These are phyloP conservation scores for Trachelus troglodyta DNA, from an alignment of 2,888 invertebrate species.

Conservation along the genomic window DNA sequence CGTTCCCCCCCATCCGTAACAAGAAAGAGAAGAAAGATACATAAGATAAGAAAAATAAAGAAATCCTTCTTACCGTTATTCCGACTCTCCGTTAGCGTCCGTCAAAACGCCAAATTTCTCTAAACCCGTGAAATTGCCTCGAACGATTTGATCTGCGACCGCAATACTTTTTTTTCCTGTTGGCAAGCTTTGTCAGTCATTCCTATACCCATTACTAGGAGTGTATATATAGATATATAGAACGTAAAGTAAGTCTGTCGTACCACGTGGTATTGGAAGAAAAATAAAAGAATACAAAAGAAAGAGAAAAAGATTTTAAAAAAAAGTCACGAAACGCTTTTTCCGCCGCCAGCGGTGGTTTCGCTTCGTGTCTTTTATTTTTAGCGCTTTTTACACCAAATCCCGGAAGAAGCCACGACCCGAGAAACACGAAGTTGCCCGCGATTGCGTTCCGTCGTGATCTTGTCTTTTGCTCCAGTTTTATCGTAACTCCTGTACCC, in stretches of 20 bases:
- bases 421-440: not conserved
- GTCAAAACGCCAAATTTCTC: slow-evolving; percentile 4
- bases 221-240: not conserved
- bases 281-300: not conserved
- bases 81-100: slow-evolving; percentile 10
- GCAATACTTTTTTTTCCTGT: not conserved
- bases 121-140: slow-evolving; percentile 3
- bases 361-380: not conserved
- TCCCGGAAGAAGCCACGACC: not conserved
- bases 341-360: not conserved
- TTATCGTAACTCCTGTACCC: not conserved
- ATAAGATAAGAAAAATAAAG: no score
- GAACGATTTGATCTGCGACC: slow-evolving; percentile 2
- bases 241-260: not conserved
- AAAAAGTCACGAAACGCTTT: not conserved
- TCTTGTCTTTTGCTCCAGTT: not conserved
- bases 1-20: no score
- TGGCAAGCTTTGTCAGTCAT: not conserved
- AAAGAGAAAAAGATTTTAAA: not conserved
- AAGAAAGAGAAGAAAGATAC: no score
- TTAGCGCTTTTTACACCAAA: not conserved
- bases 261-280: not conserved
- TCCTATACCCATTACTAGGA: no score
- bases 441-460: not conserved
- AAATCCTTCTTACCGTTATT: no score